Base-by-base conservation (phyloP, 1,140 invertebrate species). In the Leguminivora glycinivorella region DNA sequence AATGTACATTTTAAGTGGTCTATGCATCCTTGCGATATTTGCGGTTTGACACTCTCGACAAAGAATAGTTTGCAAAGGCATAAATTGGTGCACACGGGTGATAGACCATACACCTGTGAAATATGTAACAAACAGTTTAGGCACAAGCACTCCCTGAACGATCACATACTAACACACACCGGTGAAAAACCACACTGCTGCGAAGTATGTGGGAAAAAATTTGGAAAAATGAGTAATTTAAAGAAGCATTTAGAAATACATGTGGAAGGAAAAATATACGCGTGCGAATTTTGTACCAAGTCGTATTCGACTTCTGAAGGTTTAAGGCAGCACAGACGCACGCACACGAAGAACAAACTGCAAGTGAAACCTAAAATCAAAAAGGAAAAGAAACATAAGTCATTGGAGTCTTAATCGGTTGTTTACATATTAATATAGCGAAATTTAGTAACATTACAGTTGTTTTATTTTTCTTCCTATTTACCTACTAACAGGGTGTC, bases 241-340 rank as follows among this genome's bases (percentile, higher is more conserved):
- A 52, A 10, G 19, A 52, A 19, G 19, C 47, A 52, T 52, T 52
- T 22, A 5, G 4, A 52, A 52, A 52, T 52, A 52, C 47, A 52
- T 10, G 19, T 52, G 47, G 47, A 52, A 52, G 47, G 47, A 19
- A n/a, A 22, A 52, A 22, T 52, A 22, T 52, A 52, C 22, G 47
- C 47, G 17, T 52, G 47, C 47, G 4, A 52, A 6, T 19, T 52
- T 52, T 52, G 47, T 52, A 52, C 47, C 19, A 52, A 52, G 10
- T 52, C 47, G 19, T 52, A 52, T n/a, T 52, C 47, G 19, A 52
- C 47, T 52, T 19, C 47, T 22, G 47, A 52, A 22, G 47, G 47
- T 22, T 52, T 52, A 22, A 52, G 47, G 47, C 47, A 52, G 19
- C 47, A 52, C 47, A 52, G 19, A 19, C 17, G 47, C 19, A 52